Conservation (phyloP, 2,888 invertebrate species). For the Sepiola atlantica region DNA sequence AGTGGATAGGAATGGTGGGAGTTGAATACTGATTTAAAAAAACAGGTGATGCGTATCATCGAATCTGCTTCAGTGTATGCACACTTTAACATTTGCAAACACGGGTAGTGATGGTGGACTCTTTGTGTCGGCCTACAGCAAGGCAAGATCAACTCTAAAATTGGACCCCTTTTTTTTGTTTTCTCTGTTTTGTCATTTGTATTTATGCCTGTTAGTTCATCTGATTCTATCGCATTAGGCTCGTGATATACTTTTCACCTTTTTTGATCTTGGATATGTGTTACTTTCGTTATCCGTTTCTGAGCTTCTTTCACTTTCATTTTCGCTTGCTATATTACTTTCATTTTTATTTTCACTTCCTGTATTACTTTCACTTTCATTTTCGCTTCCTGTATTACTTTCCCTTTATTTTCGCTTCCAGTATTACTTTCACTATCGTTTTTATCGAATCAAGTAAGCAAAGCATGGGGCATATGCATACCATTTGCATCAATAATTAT, state of each 20-base stretch:
- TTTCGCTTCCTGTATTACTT: background rate
- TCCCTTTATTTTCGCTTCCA: background rate
- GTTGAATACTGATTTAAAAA: background rate
- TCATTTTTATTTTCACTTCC: background rate
- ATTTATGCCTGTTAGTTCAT: no score
- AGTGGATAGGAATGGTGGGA: background rate
- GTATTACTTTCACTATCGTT: background rate
- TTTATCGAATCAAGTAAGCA: background rate
- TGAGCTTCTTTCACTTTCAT: background rate
- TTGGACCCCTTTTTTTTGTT: background rate
- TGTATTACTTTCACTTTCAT: background rate
- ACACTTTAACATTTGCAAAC: background rate
- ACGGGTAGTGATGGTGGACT: background rate
- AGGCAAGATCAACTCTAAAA: background rate
- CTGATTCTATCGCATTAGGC: no score
- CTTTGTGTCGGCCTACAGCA: background rate
- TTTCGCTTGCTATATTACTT: background rate
- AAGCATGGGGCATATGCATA: background rate
- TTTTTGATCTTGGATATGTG: no score
- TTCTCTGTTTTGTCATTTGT: no score
- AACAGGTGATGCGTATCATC: background rate
- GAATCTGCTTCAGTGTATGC: conserved; percentile 32
- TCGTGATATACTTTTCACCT: no score
- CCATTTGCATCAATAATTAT: background rate
- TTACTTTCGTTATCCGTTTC: background rate